Percentiles rank a stretch among this genome's conserved stretches.
These are phyloP conservation scores for Polypterus senegalus DNA, from an alignment of 2,113 vertebrate genomes.

Conservation along the genomic window DNA sequence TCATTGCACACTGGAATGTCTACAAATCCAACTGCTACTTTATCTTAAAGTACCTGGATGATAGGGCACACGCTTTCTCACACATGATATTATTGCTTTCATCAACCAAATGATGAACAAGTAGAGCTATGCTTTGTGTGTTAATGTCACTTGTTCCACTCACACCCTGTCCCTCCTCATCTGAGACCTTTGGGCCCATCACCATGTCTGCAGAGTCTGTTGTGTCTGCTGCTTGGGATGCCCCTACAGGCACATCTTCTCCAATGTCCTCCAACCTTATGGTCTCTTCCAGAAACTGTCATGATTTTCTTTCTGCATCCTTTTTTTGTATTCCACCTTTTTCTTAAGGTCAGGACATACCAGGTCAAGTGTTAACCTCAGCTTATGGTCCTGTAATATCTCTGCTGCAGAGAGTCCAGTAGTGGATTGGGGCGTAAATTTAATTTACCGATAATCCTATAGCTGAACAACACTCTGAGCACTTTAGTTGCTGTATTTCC, in stretches of 20 bases:
- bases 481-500: background rate
- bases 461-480: conserved; percentile 12
- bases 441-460: background rate
- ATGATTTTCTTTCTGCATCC: conserved; percentile 6
- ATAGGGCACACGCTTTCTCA: background rate
- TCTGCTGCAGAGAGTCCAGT: conserved; percentile 14
- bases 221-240: too few species aligned
- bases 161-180: too few species aligned
- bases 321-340: background rate
- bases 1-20: conserved; percentile 24
- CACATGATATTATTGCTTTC: conserved; percentile 10
- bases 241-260: too few species aligned
- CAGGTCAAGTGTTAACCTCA: conserved; percentile 13
- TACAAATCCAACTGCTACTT: conserved; percentile 23
- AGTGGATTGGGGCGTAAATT: conserved; percentile 12
- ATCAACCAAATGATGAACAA: conserved; percentile 3
- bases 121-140: too few species aligned
- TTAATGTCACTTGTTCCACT: too few species aligned
- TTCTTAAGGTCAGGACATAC: conserved; percentile 5
- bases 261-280: background rate
- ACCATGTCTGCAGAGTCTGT: too few species aligned
- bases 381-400: background rate
- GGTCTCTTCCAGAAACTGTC: background rate
- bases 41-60: conserved; percentile 13
- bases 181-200: too few species aligned